phyloP scores from a whole-genome alignment of 1,140 invertebrate genomes.

The Eriosoma lanigerum region DNA sequence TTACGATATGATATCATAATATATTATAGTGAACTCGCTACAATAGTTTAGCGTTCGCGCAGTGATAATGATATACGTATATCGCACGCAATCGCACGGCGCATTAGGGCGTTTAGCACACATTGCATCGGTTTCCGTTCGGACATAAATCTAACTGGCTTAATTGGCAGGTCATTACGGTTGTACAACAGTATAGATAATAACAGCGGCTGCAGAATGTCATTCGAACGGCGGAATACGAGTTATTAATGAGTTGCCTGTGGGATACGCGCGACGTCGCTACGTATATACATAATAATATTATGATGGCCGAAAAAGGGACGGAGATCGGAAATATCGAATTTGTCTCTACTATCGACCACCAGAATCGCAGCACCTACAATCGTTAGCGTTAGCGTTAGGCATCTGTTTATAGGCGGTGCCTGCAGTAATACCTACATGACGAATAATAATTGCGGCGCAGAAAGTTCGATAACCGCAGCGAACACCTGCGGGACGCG shows the following conservation, averaged over 20 bases:
- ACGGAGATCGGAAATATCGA: background rate
- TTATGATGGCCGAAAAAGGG: background rate
- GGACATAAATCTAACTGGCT: background rate
- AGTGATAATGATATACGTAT: too few species aligned
- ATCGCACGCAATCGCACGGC: background rate
- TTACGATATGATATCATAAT: too few species aligned
- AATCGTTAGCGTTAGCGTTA: too few species aligned
- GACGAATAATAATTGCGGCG: too few species aligned
- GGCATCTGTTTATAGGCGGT: too few species aligned
- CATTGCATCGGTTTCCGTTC: background rate
- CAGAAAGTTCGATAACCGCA: too few species aligned
- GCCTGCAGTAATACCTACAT: too few species aligned
- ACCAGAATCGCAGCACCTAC: too few species aligned
- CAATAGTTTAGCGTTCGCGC: too few species aligned
- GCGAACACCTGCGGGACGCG: too few species aligned
- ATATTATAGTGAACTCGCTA: too few species aligned
- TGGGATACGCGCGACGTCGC: background rate
- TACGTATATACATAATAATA: background rate
- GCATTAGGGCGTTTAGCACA: background rate
- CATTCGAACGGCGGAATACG: background rate
- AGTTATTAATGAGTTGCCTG: constrained; percentile 24
- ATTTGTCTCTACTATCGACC: too few species aligned
- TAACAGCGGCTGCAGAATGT: background rate
- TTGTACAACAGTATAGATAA: background rate
- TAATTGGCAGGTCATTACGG: constrained; percentile 5